phyloP scores from a whole-genome alignment of 2,797 vertebrate species.

The Botia almorhae region DNA sequence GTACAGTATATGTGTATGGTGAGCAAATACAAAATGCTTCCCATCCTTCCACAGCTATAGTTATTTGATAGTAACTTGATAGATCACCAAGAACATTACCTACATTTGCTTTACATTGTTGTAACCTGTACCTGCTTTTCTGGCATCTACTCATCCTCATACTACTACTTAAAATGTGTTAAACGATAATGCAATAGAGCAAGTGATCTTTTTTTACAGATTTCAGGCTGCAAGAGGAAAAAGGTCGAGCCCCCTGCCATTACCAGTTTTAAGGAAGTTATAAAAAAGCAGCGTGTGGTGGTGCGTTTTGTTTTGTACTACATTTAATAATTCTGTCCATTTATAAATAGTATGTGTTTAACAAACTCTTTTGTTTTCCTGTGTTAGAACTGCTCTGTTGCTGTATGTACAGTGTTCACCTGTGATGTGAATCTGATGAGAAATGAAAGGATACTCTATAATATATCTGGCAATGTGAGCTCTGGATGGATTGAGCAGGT shows the following conservation, averaged over 20 bases:
- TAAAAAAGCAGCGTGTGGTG: slow-evolving; percentile 67
- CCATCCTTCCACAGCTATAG: not conserved
- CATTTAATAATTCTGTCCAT: not conserved
- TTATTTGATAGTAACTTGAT: not conserved
- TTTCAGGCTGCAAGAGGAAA: slow-evolving; percentile 65
- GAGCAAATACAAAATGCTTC: not conserved
- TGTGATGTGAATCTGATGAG: slow-evolving; percentile 68
- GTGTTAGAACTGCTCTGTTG: slow-evolving; percentile 80
- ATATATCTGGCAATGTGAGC: slow-evolving; percentile 75
- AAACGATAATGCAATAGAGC: not conserved
- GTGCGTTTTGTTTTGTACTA: slow-evolving; percentile 60
- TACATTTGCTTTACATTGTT: not conserved
- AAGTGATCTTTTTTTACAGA: slow-evolving; percentile 61
- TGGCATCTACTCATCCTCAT: not conserved
- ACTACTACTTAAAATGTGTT: not conserved
- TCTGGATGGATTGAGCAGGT: slow-evolving; percentile 82
- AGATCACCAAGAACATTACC: not conserved
- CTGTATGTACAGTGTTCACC: slow-evolving; percentile 73
- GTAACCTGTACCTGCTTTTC: not conserved
- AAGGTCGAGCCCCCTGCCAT: slow-evolving; percentile 27
- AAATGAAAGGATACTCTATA: slow-evolving; percentile 59
- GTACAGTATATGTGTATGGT: not conserved
- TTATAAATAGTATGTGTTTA: too few species aligned
- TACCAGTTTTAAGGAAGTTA: slow-evolving; percentile 59
- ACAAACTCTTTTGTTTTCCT: not conserved